These are phyloP conservation scores for Sminthurinus aureus DNA, from an alignment of 2,888 invertebrate species.

Conservation along the genomic window DNA sequence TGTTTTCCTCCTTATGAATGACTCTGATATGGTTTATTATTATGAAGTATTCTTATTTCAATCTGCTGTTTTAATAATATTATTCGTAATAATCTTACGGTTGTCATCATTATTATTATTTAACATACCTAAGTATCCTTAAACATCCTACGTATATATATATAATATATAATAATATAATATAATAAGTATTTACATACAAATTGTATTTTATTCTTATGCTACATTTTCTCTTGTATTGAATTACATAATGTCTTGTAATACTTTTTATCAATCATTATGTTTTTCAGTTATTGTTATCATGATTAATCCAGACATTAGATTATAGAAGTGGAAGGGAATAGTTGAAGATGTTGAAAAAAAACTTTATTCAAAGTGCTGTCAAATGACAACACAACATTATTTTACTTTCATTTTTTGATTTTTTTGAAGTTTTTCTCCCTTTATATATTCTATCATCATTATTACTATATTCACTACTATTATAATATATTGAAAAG, in stretches of 20 bases:
- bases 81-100: background rate
- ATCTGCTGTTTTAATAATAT: background rate
- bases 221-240: background rate
- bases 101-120: no score
- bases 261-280: background rate
- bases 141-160: no score
- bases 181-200: background rate
- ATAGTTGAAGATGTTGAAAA: background rate
- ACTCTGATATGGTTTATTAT: slow-evolving; percentile 1
- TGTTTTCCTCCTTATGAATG: background rate
- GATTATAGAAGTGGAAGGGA: background rate
- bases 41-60: background rate
- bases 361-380: background rate
- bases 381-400: background rate
- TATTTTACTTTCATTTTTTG: background rate
- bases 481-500: no score
- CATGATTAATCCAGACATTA: background rate
- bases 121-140: no score
- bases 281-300: background rate
- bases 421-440: background rate
- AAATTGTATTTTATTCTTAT: background rate
- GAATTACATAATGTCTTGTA: background rate
- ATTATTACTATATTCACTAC: no score
- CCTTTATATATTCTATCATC: background rate
- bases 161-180: no score